Evolutionary conservation across 2,113 vertebrate species (phyloP).

Genomic region (Gnathonemus echidnorhynchus): DNA sequence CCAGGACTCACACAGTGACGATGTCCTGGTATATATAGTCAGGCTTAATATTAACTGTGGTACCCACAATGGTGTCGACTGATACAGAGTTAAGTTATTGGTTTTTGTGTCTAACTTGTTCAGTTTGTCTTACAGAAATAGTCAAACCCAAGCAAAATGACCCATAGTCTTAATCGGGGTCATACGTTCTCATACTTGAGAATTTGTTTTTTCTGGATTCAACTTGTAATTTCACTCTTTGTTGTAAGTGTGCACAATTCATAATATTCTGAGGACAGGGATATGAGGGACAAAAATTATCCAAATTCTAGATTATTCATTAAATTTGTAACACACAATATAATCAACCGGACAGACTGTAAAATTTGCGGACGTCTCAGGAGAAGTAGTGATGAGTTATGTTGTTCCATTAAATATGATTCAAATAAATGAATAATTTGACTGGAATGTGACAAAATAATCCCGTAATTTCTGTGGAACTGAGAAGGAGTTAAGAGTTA

Average conservation of each 20-base stretch:
- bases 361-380: neutral
- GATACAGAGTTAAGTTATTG: neutral
- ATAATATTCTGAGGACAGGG: neutral
- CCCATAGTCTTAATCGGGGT: neutral
- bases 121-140: slow-evolving; percentile 17
- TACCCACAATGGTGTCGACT: neutral
- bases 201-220: neutral
- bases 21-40: neutral
- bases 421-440: neutral
- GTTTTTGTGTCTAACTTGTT: slow-evolving; percentile 11
- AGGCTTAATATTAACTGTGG: neutral
- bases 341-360: neutral
- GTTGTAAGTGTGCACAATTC: neutral
- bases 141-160: neutral
- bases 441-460: neutral
- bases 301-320: neutral
- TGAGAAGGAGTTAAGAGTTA: neutral
- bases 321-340: neutral
- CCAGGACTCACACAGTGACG: neutral
- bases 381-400: neutral
- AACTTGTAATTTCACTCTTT: neutral
- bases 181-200: neutral
- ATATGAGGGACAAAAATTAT: neutral
- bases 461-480: neutral
- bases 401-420: neutral